phyloP scores from a whole-genome alignment of 2,797 vertebrate genomes.

The Sebastes goodei region DNA sequence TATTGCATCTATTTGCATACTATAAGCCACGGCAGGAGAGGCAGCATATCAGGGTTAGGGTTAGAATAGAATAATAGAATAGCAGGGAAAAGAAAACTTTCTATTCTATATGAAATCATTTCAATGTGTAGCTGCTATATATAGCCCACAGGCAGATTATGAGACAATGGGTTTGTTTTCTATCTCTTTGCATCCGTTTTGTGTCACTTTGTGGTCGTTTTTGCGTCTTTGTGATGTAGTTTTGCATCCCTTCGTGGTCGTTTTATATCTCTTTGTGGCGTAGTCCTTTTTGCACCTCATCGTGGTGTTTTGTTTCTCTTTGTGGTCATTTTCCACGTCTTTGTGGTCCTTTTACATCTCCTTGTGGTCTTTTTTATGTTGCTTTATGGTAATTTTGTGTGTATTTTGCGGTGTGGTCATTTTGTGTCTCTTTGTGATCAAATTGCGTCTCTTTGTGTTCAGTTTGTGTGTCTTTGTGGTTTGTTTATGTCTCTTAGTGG shows the following conservation, averaged over 20 bases:
- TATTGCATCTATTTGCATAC: conserved; percentile 27
- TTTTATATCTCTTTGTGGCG: not conserved
- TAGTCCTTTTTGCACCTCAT: not conserved
- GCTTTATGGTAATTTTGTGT: not conserved
- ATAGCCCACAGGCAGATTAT: not conserved
- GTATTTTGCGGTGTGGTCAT: not conserved
- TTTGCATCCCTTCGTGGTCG: not conserved
- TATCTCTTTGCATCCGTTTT: not conserved
- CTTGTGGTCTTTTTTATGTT: not conserved
- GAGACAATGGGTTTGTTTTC: not conserved
- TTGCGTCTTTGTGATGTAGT: not conserved
- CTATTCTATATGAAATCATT: not conserved
- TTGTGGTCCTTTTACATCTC: not conserved
- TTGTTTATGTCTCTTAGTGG: not conserved
- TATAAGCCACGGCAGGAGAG: not conserved
- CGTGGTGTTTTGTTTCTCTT: not conserved
- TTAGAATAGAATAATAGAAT: not conserved
- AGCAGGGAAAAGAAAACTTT: not conserved
- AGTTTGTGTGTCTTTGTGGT: not conserved
- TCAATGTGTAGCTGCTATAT: not conserved
- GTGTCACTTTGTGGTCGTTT: not conserved
- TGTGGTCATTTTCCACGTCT: not conserved
- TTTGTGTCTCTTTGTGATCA: not conserved
- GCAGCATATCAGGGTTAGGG: not conserved
- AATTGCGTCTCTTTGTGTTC: not conserved